phyloP scores from a whole-genome alignment of 2,888 invertebrate genomes.

The Halocaridina rubra region DNA sequence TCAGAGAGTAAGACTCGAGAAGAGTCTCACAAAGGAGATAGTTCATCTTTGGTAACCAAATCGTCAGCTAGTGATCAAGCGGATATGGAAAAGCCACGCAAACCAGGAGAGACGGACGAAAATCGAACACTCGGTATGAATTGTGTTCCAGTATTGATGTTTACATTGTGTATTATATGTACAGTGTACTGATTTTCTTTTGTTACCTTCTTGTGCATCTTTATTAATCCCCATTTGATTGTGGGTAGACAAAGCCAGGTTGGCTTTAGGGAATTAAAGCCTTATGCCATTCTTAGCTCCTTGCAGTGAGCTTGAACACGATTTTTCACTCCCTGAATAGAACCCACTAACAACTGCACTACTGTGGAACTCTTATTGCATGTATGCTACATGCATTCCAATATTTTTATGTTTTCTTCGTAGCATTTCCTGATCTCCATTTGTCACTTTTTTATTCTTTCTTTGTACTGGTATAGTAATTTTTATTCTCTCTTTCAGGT shows the following conservation, averaged over 20 bases:
- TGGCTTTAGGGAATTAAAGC: no score
- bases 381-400: not conserved
- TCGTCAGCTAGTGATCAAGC: constrained; percentile 35
- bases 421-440: not conserved
- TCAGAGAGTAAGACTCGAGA: constrained; percentile 69
- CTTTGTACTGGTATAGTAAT: not conserved
- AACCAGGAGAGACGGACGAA: constrained; percentile 81
- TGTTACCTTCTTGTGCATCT: no score
- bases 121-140: constrained; percentile 76
- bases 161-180: not conserved
- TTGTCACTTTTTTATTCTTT: no score
- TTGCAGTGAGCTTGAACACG: no score
- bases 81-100: constrained; percentile 74
- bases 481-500: constrained; percentile 48
- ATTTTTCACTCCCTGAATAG: no score
- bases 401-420: not conserved
- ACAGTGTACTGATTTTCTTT: not conserved
- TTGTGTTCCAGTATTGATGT: no score
- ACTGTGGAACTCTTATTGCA: not conserved
- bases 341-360: no score
- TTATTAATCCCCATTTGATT: no score
- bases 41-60: constrained; percentile 61
- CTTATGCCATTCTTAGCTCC: no score
- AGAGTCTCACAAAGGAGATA: constrained; percentile 54
- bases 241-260: no score